These are phyloP conservation scores for Brevimyrus niger DNA, from an alignment of 2,113 vertebrate species.

Conservation along the genomic window DNA sequence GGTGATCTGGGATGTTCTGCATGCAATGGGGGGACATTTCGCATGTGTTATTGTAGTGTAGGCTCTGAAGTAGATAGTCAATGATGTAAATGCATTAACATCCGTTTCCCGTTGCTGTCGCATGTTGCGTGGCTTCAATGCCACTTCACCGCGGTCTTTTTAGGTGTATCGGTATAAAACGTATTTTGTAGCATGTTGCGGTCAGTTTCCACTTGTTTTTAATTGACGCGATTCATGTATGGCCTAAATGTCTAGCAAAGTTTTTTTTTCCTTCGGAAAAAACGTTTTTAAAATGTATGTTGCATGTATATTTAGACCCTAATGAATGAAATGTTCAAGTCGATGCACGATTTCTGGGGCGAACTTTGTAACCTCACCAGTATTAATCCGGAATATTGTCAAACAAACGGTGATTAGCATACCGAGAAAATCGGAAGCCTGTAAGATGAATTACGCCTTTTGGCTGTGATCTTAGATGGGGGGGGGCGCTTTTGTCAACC, in stretches of 20 bases:
- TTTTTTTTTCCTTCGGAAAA: neutral
- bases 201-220: neutral
- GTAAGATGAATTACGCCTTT: neutral
- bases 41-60: neutral
- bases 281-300: neutral
- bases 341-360: neutral
- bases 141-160: neutral
- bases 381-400: neutral
- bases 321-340: neutral
- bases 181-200: neutral
- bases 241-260: neutral
- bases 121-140: neutral
- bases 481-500: neutral
- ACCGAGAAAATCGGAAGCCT: neutral
- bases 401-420: neutral
- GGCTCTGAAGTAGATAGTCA: neutral
- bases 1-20: constrained; percentile 45
- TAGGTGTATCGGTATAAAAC: too few relatives aligned
- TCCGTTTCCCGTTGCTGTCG: neutral
- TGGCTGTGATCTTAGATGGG: neutral
- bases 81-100: constrained; percentile 2
- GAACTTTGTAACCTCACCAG: neutral
- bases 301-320: neutral
- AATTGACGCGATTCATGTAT: neutral
- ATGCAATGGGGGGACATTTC: neutral